Conservation (phyloP, 2,797 vertebrate species). For the Neostethus bicornis region DNA sequence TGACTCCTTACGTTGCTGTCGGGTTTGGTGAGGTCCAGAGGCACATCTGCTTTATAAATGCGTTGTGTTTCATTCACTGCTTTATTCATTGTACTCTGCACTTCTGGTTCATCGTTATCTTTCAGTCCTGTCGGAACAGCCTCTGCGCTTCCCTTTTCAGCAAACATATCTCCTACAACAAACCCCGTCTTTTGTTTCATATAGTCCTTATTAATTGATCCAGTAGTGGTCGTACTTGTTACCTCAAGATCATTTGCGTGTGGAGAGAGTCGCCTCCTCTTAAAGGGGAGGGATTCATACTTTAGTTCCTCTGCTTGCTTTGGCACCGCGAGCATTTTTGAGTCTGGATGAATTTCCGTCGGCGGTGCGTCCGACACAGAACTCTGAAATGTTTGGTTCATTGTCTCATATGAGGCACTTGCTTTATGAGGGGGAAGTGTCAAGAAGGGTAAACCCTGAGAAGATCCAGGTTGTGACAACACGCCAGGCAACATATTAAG, state of each 20-base stretch:
- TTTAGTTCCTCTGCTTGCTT: constrained; percentile 40
- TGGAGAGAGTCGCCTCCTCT: too few species aligned
- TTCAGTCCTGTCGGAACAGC: constrained; percentile 34
- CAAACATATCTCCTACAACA: too few species aligned
- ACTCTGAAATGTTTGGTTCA: constrained; percentile 1
- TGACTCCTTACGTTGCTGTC: constrained; percentile 13
- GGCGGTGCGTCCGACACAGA: constrained; percentile 6
- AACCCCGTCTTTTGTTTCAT: too few species aligned
- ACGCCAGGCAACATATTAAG: constrained; percentile 50
- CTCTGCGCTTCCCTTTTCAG: neutral
- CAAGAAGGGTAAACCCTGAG: neutral
- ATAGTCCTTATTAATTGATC: too few species aligned
- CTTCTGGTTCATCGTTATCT: constrained; percentile 27
- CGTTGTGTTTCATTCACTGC: neutral
- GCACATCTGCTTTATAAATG: constrained; percentile 14
- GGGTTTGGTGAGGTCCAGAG: constrained; percentile 12
- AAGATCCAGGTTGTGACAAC: constrained; percentile 15
- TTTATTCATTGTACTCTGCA: constrained; percentile 8
- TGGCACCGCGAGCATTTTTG: constrained; percentile 1
- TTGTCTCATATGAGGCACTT: constrained; percentile 45
- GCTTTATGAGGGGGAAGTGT: constrained; percentile 8
- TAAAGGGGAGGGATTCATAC: constrained; percentile 12
- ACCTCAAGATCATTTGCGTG: too few species aligned
- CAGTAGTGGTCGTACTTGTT: too few species aligned
- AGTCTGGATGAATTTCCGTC: constrained; percentile 7